Base-by-base conservation (phyloP, 2,113 vertebrate genomes). In the Typhlomys cinereus region DNA sequence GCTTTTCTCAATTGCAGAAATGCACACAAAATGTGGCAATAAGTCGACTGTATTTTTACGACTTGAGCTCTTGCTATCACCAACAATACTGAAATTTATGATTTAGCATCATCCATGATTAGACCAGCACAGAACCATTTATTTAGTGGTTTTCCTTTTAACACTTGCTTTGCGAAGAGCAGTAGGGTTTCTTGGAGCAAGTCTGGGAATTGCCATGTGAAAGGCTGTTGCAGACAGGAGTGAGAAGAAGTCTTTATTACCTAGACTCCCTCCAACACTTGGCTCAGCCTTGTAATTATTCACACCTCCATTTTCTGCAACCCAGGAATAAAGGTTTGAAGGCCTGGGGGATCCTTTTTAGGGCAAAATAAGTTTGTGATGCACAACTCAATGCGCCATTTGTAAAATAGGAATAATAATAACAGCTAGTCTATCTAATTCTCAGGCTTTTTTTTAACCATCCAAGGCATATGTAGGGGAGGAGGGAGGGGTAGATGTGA, bases 1-100 rank as follows among this genome's bases (percentile, higher is more conserved):
- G 86, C 89, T 94, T 96, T 89, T 91, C 92, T 95, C 91, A 94
- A 94, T 95, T 92, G 92, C 80, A 91, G 93, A 92, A 93, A 94
- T 76, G 93, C 44, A 27, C 23, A 57, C 64, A 73, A 78, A 88
- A 85, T 20, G 57, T 89, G 84, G 67, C 86, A 62, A 80, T 73
- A 70, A 87, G 74, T 76, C 44, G 5, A 46, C 39, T 92, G 91
- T 85, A 83, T 70, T 89, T 96, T 91, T 89, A 73, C 48, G 93
- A 81, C 80, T n/a, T 54, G 92, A 85, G 71, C 62, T 87, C 46
- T 91, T 84, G 54, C 73, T 92, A 67, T 81, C 62, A 79, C 39
- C 41, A 93, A 69, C 44, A 0, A 87, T 73, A 69, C 44, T 27
- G 31, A 89, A 87, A 87, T 78, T 59, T 87, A 29, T 84, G 89